Base-by-base conservation (phyloP, 2,113 vertebrate genomes). In the Neodon shergylaensis region DNA sequence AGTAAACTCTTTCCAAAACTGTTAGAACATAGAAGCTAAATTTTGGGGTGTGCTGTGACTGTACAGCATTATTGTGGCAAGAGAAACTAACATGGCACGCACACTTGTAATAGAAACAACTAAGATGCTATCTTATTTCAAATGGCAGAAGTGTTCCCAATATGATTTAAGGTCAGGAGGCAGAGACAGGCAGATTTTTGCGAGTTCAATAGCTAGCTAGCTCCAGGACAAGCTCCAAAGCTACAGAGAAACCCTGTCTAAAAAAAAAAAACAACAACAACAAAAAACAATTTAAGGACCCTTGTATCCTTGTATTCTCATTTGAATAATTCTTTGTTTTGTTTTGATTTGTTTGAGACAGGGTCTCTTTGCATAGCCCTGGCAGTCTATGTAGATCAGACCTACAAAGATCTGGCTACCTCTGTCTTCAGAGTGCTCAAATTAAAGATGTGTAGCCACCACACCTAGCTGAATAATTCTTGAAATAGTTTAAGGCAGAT, bases 281-380 rank as follows among this genome's bases (percentile, higher is more conserved):
- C 12, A 13, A 83, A 65, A 21, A 79, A 3, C n/a, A n/a, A 65
- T 65, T 82, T 79, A 73, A 28, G 47, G 26, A 65, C 24, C 22
- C 52, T 3, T 14, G 2, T 88, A 91, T 58, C 22, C 52, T 4
- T 19, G 2, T 88, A 88, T 58, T 94, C 81, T 74, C 31, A 12
- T 70, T 83, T 12, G 39, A 95, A 68, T 54, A 96, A 90, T 68
- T 90, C 16, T 39, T 88, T 94, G 49, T 47, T 77, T 78, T 52
- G 54, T 82, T 82, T 54, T 52, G 54, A 61, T 82, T 54, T 54
- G 52, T 54, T 82, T 82, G 54, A 39, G 54, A 61, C 6, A 6
- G 36, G 79, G n/a, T 82, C 79, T 79, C 17, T 54, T 58, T n/a
- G 31, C 33, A n/a, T 81, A 24, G 33, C 49, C 49, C 49, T n/a